Evolutionary conservation across 2,888 invertebrate genomes (phyloP), one percentile per base, ranked within the genome.

Genomic region (Clostera curtula): DNA sequence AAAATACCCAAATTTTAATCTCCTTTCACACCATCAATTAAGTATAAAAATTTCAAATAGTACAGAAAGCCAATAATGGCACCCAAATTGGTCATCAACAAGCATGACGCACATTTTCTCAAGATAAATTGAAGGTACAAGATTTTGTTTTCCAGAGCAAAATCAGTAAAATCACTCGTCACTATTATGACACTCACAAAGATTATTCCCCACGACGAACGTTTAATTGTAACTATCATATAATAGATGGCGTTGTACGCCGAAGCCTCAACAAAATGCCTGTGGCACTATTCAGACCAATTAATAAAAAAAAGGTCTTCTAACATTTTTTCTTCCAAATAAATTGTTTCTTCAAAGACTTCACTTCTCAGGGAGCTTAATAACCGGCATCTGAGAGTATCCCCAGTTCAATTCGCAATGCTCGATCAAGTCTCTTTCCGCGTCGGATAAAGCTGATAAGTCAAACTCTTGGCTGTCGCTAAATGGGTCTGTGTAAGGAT

Each of bases 331-430:
- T 57, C 50, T 56, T 52, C 47, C 45, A 53, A 48, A 27, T 44
- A 43, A 32, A 38, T 40, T 25, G 32, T 34, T 27, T 38, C 27
- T 36, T 37, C 36, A 12, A 16, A 21, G 25, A 25, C 40, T 72
- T 86, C 88, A 88, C 80, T 87, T 86, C 55, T 84, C 85, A 2
- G 91, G 91, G 25, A 91, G 64, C 62, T 89, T 87, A 38, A 91
- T 85, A 29, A 90, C 85, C 34, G 90, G 90, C 42, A 86, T 77
- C 39, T 88, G 86, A 16, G 86, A 82, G 48, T 86, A 85, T 38
- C 87, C 88, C 85, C 89, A 86, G 34, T 86, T 87, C 36, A 84
- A 83, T 53, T 90, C 90, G 52, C 90, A 91, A 58, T 88, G 87
- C 40, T 90, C 88, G 12, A 90, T 85, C 43, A 91, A 53, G 25